Conservation (phyloP, 2,797 vertebrate species). For the Chelon auratus region DNA sequence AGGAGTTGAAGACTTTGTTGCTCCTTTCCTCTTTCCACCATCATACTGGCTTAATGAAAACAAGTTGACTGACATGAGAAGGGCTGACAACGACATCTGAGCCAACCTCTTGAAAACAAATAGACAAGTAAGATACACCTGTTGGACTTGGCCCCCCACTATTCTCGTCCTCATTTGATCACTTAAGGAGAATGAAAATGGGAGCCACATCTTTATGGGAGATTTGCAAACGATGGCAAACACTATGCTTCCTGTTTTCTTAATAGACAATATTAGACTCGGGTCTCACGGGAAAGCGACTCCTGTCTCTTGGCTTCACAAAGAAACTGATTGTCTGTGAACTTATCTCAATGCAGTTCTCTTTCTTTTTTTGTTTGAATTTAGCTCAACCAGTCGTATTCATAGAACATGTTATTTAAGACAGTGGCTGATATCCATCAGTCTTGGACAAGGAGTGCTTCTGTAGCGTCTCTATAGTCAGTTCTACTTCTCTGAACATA, state of each 20-base stretch:
- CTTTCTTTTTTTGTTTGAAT: slow-evolving; percentile 37
- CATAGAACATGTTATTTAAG: slow-evolving; percentile 71
- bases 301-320: slow-evolving; percentile 55
- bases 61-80: slow-evolving; percentile 37
- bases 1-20: background rate
- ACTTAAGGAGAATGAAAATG: slow-evolving; percentile 18
- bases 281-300: slow-evolving; percentile 62
- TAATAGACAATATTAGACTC: slow-evolving; percentile 61
- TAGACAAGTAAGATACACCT: slow-evolving; percentile 42
- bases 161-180: slow-evolving; percentile 21
- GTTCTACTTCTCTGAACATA: slow-evolving; percentile 38
- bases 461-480: slow-evolving; percentile 43
- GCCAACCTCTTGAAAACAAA: slow-evolving; percentile 13
- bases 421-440: slow-evolving; percentile 66
- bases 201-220: slow-evolving; percentile 25
- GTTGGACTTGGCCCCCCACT: slow-evolving; percentile 23
- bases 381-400: slow-evolving; percentile 35
- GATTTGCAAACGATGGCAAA: slow-evolving; percentile 43
- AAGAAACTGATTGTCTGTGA: slow-evolving; percentile 67
- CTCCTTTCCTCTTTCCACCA: slow-evolving; percentile 14
- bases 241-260: slow-evolving; percentile 69
- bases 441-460: slow-evolving; percentile 58
- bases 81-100: slow-evolving; percentile 17
- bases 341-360: slow-evolving; percentile 61
- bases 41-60: slow-evolving; percentile 32